phyloP scores from a whole-genome alignment of 2,113 vertebrate genomes.

The Oryzias javanicus region DNA sequence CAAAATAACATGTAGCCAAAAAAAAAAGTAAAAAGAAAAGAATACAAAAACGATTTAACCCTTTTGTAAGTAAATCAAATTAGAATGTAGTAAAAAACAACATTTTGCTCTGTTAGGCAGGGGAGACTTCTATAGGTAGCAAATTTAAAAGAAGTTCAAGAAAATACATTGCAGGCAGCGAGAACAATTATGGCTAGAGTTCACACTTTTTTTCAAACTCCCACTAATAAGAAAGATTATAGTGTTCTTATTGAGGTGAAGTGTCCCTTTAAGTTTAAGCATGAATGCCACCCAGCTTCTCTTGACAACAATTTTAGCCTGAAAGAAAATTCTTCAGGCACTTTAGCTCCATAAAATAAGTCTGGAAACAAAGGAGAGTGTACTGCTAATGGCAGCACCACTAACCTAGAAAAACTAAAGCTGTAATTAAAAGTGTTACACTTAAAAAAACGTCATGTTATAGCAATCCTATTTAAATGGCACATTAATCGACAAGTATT shows the following conservation, averaged over 20 bases:
- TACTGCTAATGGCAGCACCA: constrained; percentile 16
- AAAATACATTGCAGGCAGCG: constrained; percentile 3
- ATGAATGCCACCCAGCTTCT: background rate
- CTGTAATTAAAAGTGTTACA: background rate
- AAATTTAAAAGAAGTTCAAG: background rate
- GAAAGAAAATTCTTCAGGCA: constrained; percentile 48
- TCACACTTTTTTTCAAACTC: background rate
- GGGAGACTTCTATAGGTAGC: no score
- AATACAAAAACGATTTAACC: background rate
- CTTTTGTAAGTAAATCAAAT: background rate
- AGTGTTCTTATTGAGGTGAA: constrained; percentile 2
- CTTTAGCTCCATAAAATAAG: constrained; percentile 43
- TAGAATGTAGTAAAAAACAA: no score
- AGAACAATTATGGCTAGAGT: background rate
- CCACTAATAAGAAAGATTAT: no score
- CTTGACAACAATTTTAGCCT: constrained; percentile 6
- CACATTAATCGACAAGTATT: constrained; percentile 29
- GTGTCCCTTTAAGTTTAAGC: constrained; percentile 6
- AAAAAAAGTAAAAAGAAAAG: no score
- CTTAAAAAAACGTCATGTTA: constrained; percentile 2
- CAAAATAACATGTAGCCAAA: background rate
- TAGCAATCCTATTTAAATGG: constrained; percentile 31
- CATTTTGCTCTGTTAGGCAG: no score
- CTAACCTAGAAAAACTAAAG: constrained; percentile 2
- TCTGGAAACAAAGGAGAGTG: constrained; percentile 7